Evolutionary conservation across 2,888 invertebrate species (phyloP), one percentile per base, ranked within the genome.

Genomic region (Mythimna loreyi): DNA sequence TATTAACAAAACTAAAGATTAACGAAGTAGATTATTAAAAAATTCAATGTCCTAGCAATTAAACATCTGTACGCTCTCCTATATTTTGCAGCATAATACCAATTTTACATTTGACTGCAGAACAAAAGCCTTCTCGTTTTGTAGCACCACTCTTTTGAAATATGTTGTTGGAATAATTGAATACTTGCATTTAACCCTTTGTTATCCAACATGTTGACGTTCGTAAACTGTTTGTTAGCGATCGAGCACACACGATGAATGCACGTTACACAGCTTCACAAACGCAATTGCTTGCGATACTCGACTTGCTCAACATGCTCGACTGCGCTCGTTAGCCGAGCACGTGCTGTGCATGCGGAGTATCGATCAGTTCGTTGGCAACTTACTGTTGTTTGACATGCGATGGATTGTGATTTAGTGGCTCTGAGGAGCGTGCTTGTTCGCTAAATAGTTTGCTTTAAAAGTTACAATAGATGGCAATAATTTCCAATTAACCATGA

Each of bases 321-420:
- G 21, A 33, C 52, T 73, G 5, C 50, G 68, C 75, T 77, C 80
- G 75, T 69, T 74, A 74, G 55, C 59, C 13, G 49, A 21, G 40
- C 77, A 78, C 80, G 80, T 70, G 71, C 25, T 45, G 56, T 45
- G 75, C 55, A 65, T 65, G 50, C 19, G 25, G 43, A 47, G 50
- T 62, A 78, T 80, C 76, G 80, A 80, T 80, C 76, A 70, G 30
- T 59, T 62, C 25, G 6, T 43, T 49, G 50, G 19, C 50, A 60
- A 66, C 40, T 70, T 78, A 70, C 62, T 55, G 47, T 7, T 47
- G 52, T 52, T 69, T 77, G 69, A 13, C 77, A 69, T 73, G 77
- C 77, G 33, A 73, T 58, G 58, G 49, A 57, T 61, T 64, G 28
- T 61, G 63, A 64, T 45, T 40, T 21, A 57, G 40, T 59, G 9